Evolutionary conservation across 1,140 invertebrate genomes (phyloP).

Genomic region (Aphelinus certus): DNA sequence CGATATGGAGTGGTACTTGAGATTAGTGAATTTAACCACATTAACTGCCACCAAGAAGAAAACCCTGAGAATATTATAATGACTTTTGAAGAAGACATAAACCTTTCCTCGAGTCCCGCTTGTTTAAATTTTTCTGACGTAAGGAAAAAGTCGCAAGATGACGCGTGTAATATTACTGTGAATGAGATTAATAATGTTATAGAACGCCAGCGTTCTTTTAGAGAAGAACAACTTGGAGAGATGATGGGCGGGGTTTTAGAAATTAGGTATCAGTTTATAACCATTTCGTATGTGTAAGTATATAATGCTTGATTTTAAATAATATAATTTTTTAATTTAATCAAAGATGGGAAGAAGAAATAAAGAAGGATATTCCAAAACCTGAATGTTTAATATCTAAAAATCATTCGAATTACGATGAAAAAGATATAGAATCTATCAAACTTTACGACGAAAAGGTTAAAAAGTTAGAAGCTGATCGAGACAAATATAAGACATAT

Average conservation of each 20-base stretch:
- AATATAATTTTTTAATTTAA: background rate
- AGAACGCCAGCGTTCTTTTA: slow-evolving; percentile 6
- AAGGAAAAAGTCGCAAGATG: too few species aligned
- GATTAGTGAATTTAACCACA: slow-evolving; percentile 36
- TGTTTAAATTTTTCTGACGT: too few species aligned
- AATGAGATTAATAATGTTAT: background rate
- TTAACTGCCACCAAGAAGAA: slow-evolving; percentile 47
- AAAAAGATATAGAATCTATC: slow-evolving; percentile 68
- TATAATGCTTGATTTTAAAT: slow-evolving; percentile 3
- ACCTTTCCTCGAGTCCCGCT: too few species aligned
- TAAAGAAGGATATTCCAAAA: slow-evolving; percentile 73
- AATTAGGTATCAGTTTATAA: slow-evolving; percentile 57
- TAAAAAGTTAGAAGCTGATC: slow-evolving; percentile 64
- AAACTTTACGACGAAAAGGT: slow-evolving; percentile 71
- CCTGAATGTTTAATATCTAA: slow-evolving; percentile 73
- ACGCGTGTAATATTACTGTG: too few species aligned
- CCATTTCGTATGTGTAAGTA: background rate
- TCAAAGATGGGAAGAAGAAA: slow-evolving; percentile 73
- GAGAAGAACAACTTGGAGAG: slow-evolving; percentile 53
- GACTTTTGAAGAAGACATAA: slow-evolving; percentile 60
- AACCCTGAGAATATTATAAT: slow-evolving; percentile 44
- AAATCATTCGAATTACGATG: slow-evolving; percentile 67
- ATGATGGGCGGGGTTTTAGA: slow-evolving; percentile 81
- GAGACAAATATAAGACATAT: slow-evolving; percentile 70
- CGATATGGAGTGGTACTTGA: slow-evolving; percentile 42